Conservation (phyloP, 2,888 invertebrate genomes). For the Volucella inanis region DNA sequence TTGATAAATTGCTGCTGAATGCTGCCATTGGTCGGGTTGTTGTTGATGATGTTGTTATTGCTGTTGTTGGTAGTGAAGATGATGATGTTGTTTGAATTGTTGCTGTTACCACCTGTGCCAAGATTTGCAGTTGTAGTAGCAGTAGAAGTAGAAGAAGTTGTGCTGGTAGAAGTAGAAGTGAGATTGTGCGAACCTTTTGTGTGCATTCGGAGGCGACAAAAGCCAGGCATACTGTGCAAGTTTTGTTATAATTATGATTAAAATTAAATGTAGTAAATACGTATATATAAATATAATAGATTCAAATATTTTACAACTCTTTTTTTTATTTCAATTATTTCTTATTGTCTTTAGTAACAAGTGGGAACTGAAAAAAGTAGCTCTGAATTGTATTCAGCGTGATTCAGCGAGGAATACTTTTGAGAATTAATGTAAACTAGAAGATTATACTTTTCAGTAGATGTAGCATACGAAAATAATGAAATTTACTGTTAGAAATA, state of each 20-base stretch:
- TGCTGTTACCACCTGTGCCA: conserved; percentile 73
- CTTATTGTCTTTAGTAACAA: conserved; percentile 42
- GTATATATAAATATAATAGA: conserved; percentile 36
- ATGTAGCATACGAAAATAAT: no score
- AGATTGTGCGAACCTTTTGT: conserved; percentile 87
- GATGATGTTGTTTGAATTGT: conserved; percentile 55
- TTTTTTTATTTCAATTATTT: conserved; percentile 40
- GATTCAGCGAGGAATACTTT: conserved; percentile 29
- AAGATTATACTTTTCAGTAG: no score
- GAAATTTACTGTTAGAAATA: no score
- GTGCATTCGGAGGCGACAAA: conserved; percentile 98
- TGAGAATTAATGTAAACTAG: no score
- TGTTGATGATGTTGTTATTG: conserved; percentile 59
- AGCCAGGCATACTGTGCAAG: conserved; percentile 96
- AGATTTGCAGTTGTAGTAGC: conserved; percentile 78
- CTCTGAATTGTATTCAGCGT: conserved; percentile 13
- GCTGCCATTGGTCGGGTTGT: conserved; percentile 74
- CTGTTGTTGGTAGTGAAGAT: conserved; percentile 52
- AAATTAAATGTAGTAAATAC: conserved; percentile 63
- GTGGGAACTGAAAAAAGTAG: neutral
- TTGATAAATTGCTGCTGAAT: conserved; percentile 67
- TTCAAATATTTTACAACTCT: conserved; percentile 14
- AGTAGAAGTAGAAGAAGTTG: conserved; percentile 79
- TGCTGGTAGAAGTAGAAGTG: conserved; percentile 81
- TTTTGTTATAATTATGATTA: conserved; percentile 69